Percentiles rank a stretch among this genome's conserved stretches.
phyloP scores from a whole-genome alignment of 2,113 vertebrate species.

The Leucoraja erinaceus region DNA sequence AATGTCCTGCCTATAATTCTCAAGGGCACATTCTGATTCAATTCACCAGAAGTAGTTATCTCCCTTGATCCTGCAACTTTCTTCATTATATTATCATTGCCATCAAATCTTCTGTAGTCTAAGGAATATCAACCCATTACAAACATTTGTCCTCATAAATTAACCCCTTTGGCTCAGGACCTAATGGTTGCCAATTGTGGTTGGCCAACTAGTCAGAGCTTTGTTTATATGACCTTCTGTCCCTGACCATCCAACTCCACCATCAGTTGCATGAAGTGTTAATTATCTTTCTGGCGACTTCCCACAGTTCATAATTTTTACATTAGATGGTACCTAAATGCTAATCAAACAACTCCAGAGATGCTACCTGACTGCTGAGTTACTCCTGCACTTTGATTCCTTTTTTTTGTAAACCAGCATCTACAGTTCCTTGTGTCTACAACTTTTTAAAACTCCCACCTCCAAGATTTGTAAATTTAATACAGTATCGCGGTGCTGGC shows the following conservation, averaged over 20 bases:
- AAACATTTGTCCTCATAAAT: background rate
- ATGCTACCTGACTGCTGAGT: no score
- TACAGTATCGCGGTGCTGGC: no score
- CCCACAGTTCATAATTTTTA: background rate
- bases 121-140: background rate
- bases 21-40: background rate
- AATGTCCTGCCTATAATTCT: background rate
- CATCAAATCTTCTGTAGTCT: background rate
- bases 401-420: no score
- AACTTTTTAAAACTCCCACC: no score
- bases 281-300: background rate
- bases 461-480: no score
- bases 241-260: background rate
- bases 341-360: background rate
- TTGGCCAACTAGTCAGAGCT: background rate
- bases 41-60: background rate
- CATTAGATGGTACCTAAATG: background rate
- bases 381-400: no score
- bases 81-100: background rate
- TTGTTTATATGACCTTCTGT: background rate
- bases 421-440: no score
- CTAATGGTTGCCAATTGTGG: background rate
- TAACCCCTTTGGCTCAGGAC: background rate
- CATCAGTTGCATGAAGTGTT: background rate
- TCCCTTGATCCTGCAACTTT: background rate